phyloP scores from a whole-genome alignment of 1,140 invertebrate species.

The Caenorhabditis tropicalis region DNA sequence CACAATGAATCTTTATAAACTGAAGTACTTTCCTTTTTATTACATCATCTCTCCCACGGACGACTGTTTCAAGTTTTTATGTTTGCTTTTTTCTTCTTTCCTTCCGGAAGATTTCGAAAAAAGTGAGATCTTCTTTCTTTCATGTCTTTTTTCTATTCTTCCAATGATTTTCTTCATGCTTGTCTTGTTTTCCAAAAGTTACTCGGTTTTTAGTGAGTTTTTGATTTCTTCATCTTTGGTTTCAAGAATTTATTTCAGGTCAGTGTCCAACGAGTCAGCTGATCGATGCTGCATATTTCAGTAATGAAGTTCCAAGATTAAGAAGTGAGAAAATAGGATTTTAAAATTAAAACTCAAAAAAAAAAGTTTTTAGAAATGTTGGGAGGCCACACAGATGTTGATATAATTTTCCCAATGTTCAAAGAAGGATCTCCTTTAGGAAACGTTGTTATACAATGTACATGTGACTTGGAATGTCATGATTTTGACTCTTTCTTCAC shows the following conservation, averaged over 20 bases:
- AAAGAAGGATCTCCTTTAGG: conserved; percentile 60
- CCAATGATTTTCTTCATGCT: neutral
- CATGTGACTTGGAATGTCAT: conserved; percentile 65
- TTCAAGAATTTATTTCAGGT: neutral
- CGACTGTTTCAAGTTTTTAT: conserved; percentile 32
- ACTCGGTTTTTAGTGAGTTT: neutral
- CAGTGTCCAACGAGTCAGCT: conserved; percentile 20
- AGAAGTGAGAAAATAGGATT: neutral
- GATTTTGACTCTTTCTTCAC: conserved; percentile 63
- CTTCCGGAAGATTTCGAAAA: neutral
- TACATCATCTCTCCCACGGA: neutral
- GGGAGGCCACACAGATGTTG: conserved; percentile 64
- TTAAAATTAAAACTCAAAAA: neutral
- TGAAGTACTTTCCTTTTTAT: neutral
- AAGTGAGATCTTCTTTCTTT: neutral
- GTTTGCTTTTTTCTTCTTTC: conserved; percentile 34
- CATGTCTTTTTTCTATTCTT: neutral
- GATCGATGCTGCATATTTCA: conserved; percentile 22
- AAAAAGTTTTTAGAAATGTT: conserved; percentile 58
- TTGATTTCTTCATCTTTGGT: neutral
- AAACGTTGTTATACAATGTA: conserved; percentile 61
- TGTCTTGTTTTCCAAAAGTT: neutral
- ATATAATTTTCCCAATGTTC: conserved; percentile 62
- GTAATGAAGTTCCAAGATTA: neutral
- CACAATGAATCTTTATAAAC: neutral